phyloP scores from a whole-genome alignment of 2,113 vertebrate species.

The Mionectes macconnelli region DNA sequence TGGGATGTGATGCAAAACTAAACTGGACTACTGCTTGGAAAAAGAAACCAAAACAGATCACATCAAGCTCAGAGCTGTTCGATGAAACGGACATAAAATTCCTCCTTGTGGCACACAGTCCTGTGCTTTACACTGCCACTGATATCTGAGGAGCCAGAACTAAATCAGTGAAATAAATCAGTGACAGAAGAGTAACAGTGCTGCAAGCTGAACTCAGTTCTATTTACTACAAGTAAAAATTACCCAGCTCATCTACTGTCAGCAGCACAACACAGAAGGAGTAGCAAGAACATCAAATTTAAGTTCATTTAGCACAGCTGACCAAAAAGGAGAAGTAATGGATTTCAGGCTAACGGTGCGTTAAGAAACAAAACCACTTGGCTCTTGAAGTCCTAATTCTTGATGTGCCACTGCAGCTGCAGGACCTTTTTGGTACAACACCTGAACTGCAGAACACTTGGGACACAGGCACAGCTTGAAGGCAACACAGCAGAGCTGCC shows the following conservation, averaged over 20 bases:
- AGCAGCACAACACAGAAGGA: not conserved
- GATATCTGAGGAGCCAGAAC: not conserved
- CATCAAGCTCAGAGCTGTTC: not conserved
- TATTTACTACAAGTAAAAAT: not conserved
- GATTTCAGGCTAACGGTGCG: not conserved
- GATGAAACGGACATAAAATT: not conserved
- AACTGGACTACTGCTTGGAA: not conserved
- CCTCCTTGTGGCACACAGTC: not conserved
- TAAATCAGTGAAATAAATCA: not conserved
- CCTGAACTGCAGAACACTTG: not conserved
- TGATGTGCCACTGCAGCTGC: not conserved
- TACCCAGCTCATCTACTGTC: not conserved
- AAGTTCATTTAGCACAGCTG: not conserved
- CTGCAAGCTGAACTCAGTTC: not conserved
- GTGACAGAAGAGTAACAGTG: not conserved
- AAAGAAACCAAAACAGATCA: not conserved
- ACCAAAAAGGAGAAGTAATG: not conserved
- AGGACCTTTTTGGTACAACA: not conserved
- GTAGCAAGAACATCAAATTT: not conserved
- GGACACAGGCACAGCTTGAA: accelerated
- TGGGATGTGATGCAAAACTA: not conserved
- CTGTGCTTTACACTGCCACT: not conserved
- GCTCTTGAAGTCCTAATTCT: not conserved
- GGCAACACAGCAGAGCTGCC: not conserved
- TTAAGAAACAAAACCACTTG: not conserved